Evolutionary conservation across 2,888 invertebrate species (phyloP).

Genomic region (Unio delphinus): DNA sequence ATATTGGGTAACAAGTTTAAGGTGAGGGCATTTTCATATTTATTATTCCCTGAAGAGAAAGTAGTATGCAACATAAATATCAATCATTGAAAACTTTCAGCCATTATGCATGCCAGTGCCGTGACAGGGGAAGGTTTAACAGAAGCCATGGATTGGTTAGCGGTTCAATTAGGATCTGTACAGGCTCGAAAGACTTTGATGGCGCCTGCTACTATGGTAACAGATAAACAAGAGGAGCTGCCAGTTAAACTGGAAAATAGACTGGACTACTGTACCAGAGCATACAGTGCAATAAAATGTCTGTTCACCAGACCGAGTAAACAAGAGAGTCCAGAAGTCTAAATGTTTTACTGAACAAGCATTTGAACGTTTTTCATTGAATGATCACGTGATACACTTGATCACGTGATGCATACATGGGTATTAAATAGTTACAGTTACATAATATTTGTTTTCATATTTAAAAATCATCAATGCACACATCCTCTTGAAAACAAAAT

Average conservation of each 20-base stretch:
- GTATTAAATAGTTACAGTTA: too few species aligned
- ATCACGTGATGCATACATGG: too few species aligned
- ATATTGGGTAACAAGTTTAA: too few species aligned
- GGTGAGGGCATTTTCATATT: too few species aligned
- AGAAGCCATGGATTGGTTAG: conserved; percentile 61
- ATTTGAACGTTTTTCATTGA: too few species aligned
- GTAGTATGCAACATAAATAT: too few species aligned
- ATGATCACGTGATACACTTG: too few species aligned
- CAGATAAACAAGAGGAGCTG: conserved; percentile 15
- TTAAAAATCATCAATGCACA: too few species aligned
- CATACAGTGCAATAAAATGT: conserved; percentile 62
- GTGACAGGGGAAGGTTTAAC: conserved; percentile 56
- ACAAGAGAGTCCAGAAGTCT: background rate
- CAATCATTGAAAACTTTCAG: conserved; percentile 27
- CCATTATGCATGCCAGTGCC: conserved; percentile 59
- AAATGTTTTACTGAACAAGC: background rate
- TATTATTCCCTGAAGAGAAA: too few species aligned
- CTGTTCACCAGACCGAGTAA: conserved; percentile 51
- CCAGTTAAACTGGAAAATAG: conserved; percentile 29
- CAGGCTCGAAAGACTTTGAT: conserved; percentile 27
- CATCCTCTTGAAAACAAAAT: too few species aligned
- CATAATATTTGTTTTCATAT: too few species aligned
- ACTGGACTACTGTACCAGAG: conserved; percentile 55
- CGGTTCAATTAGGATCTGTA: conserved; percentile 50
- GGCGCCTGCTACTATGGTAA: conserved; percentile 3